Base-by-base conservation (phyloP, 2,888 invertebrate species). In the Acronicta leporina region DNA sequence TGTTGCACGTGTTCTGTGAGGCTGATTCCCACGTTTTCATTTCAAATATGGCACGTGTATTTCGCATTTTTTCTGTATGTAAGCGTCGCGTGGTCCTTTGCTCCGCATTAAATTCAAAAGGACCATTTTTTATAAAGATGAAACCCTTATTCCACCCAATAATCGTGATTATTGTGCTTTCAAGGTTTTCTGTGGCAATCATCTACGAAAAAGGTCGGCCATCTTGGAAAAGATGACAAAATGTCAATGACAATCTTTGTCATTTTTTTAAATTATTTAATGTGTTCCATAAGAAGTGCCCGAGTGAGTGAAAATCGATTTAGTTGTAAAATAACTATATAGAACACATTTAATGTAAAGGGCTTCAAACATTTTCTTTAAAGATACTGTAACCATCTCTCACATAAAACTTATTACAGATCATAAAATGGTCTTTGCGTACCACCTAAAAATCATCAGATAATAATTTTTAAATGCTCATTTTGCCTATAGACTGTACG, bases 401-500 rank as follows among this genome's bases (percentile, higher is more conserved):
- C 27, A 1, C 7, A 7, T 27, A 5, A 27, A 27, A 7, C 7
- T 27, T 25, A 14, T n/a, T n/a, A n/a, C n/a, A n/a, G n/a, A n/a
- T n/a, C n/a, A n/a, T n/a, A n/a, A n/a, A n/a, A n/a, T n/a, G n/a
- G n/a, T n/a, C n/a, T n/a, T n/a, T n/a, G n/a, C n/a, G n/a, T n/a
- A n/a, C n/a, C n/a, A n/a, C n/a, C n/a, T n/a, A n/a, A n/a, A n/a
- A n/a, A n/a, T n/a, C n/a, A n/a, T n/a, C n/a, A n/a, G n/a, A n/a
- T n/a, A n/a, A n/a, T n/a, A n/a, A n/a, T n/a, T n/a, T n/a, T n/a
- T n/a, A n/a, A n/a, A n/a, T n/a, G n/a, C n/a, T n/a, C n/a, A n/a
- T n/a, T n/a, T 53, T 51, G 10, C 50, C 33, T 40, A 0, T 74
- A 94, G 94, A 69, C 48, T 94, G 94, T 66, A 92, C 91, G 13